Evolutionary conservation across 1,140 invertebrate genomes (phyloP).

Genomic region (Halesus radiatus): DNA sequence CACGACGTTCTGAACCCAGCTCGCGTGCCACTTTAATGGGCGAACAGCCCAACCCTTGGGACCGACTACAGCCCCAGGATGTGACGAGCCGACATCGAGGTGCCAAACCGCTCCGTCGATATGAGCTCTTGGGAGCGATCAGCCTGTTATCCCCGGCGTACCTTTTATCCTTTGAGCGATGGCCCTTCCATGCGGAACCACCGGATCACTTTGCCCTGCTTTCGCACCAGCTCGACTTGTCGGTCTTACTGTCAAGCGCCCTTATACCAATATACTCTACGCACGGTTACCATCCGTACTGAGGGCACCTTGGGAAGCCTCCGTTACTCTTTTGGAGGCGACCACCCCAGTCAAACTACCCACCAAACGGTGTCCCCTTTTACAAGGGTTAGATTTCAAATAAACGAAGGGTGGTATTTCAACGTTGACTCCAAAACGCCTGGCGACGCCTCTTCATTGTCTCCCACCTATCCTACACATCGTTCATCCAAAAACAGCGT

Average conservation of each 20-base stretch:
- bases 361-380: constrained; percentile 49
- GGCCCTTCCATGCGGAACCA: constrained; percentile 37
- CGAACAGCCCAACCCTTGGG: constrained; percentile 88
- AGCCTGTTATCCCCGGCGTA: not conserved
- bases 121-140: constrained; percentile 79
- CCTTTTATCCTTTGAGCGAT: constrained; percentile 29
- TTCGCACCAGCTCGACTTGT: constrained; percentile 68
- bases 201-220: constrained; percentile 73
- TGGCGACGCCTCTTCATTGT: constrained; percentile 43
- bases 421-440: constrained; percentile 41
- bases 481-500: constrained; percentile 39
- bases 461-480: constrained; percentile 55
- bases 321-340: constrained; percentile 57
- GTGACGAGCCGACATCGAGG: constrained; percentile 81
- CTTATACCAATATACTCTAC: constrained; percentile 69
- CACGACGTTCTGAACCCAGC: constrained; percentile 61
- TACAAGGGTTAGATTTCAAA: constrained; percentile 24
- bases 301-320: constrained; percentile 53
- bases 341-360: constrained; percentile 59
- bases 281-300: constrained; percentile 62
- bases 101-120: constrained; percentile 71
- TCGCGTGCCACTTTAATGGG: constrained; percentile 81
- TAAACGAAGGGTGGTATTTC: constrained; percentile 48
- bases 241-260: not conserved
- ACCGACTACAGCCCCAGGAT: constrained; percentile 89